Evolutionary conservation across 1,140 invertebrate genomes (phyloP).

Genomic region (Latrodectus geometricus): DNA sequence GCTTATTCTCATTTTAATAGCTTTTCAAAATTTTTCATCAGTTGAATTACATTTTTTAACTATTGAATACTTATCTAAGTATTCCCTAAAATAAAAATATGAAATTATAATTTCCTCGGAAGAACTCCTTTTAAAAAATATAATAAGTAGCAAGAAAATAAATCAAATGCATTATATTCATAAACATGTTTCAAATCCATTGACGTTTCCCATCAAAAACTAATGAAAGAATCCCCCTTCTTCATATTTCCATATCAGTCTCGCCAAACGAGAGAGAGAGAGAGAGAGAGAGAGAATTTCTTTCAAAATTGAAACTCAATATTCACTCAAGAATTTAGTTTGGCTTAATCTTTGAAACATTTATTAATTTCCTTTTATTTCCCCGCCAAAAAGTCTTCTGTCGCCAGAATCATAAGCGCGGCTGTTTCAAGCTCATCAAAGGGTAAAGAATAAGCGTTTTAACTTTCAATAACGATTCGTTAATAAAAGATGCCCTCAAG

Average conservation of each 20-base stretch:
- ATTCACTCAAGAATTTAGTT: conserved; percentile 20
- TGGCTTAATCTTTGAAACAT: conserved; percentile 53
- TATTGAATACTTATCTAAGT: too few species aligned
- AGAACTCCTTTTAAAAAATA: background rate
- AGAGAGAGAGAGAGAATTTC: background rate
- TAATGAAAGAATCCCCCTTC: background rate
- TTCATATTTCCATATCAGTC: background rate
- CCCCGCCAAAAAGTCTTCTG: background rate
- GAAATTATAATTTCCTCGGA: conserved; percentile 1
- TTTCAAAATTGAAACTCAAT: conserved; percentile 36
- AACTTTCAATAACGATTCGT: conserved; percentile 60
- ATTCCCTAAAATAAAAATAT: too few species aligned
- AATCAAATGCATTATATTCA: too few species aligned
- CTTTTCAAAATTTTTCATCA: too few species aligned
- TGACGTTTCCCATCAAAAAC: conserved; percentile 25
- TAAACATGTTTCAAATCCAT: background rate
- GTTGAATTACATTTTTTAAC: too few species aligned
- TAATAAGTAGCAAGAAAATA: too few species aligned
- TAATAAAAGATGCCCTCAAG: conserved; percentile 24
- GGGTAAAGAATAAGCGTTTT: conserved; percentile 44
- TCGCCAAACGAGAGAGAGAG: background rate
- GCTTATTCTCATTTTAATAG: too few species aligned
- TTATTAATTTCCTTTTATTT: conserved; percentile 58
- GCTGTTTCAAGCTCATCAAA: conserved; percentile 24
- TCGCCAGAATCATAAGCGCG: background rate